Conservation (phyloP, 2,797 vertebrate genomes). For the Gymnoscopelus microlampas region DNA sequence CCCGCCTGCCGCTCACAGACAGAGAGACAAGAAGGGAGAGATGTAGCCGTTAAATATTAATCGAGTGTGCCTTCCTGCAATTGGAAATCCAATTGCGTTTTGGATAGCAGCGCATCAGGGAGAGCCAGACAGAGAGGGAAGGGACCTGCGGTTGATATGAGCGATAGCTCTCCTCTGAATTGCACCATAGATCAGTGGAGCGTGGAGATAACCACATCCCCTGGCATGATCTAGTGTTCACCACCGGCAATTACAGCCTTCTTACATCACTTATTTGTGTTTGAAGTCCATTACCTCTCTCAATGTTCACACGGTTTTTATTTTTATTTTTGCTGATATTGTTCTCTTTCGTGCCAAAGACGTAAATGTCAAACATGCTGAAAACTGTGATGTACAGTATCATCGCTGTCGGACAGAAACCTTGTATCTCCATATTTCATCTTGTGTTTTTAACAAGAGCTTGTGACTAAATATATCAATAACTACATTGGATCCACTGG, state of each 20-base stretch:
- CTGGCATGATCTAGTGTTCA: constrained; percentile 36
- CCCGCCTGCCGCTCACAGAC: constrained; percentile 18
- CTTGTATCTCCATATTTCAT: too few relatives aligned
- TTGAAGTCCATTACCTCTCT: constrained; percentile 52
- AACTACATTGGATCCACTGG: too few relatives aligned
- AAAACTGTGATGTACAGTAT: background rate
- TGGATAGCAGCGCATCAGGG: constrained; percentile 5
- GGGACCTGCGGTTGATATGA: constrained; percentile 18
- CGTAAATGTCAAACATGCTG: constrained; percentile 1
- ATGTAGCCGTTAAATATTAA: constrained; percentile 60
- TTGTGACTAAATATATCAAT: too few relatives aligned
- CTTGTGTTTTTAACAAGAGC: too few relatives aligned
- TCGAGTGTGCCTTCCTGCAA: constrained; percentile 44
- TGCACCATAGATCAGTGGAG: constrained; percentile 39
- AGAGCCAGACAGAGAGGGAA: constrained; percentile 1
- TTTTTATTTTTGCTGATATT: background rate
- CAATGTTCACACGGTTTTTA: constrained; percentile 34
- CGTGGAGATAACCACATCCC: constrained; percentile 49
- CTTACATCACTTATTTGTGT: constrained; percentile 32
- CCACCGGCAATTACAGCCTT: constrained; percentile 48
- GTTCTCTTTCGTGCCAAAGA: constrained; percentile 12
- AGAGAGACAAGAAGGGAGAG: constrained; percentile 32
- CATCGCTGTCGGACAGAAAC: too few relatives aligned
- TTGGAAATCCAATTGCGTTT: constrained; percentile 65
- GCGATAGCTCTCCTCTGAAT: constrained; percentile 40